These are phyloP conservation scores for Calephelis perditalis DNA, from an alignment of 2,888 invertebrate genomes.

Conservation along the genomic window DNA sequence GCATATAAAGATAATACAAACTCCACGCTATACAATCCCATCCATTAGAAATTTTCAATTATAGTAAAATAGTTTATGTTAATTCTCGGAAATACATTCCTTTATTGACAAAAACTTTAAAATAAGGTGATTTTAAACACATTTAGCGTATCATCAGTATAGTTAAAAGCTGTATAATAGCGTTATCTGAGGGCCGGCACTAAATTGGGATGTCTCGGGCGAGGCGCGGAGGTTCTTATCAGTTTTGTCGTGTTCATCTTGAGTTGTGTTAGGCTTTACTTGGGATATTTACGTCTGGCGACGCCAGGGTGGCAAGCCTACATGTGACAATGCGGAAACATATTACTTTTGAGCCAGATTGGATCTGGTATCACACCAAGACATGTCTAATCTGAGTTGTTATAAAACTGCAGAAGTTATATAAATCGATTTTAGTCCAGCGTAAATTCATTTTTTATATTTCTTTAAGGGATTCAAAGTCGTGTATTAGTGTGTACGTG, in stretches of 20 bases:
- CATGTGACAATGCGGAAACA: constrained; percentile 62
- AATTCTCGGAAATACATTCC: constrained; percentile 39
- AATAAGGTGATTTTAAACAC: constrained; percentile 66
- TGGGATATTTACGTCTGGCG: constrained; percentile 65
- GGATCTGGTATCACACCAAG: neutral
- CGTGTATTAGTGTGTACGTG: no score
- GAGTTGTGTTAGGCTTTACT: constrained; percentile 77
- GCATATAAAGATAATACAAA: no score
- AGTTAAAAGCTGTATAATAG: constrained; percentile 78
- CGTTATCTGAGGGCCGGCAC: constrained; percentile 72
- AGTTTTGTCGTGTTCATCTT: constrained; percentile 76
- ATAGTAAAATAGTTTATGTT: constrained; percentile 31
- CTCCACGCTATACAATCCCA: no score
- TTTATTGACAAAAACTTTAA: constrained; percentile 49
- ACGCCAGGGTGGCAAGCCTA: constrained; percentile 56
- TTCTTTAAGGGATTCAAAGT: no score
- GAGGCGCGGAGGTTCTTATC: constrained; percentile 67
- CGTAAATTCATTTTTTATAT: no score
- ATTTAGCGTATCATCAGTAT: constrained; percentile 73
- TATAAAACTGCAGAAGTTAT: no score
- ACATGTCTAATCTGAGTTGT: neutral
- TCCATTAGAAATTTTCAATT: constrained; percentile 24
- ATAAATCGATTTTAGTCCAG: no score
- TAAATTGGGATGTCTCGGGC: constrained; percentile 75
- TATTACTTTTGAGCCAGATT: constrained; percentile 44